These are phyloP conservation scores for Zalophus californianus DNA, from an alignment of 2,797 vertebrate genomes.

Conservation along the genomic window DNA sequence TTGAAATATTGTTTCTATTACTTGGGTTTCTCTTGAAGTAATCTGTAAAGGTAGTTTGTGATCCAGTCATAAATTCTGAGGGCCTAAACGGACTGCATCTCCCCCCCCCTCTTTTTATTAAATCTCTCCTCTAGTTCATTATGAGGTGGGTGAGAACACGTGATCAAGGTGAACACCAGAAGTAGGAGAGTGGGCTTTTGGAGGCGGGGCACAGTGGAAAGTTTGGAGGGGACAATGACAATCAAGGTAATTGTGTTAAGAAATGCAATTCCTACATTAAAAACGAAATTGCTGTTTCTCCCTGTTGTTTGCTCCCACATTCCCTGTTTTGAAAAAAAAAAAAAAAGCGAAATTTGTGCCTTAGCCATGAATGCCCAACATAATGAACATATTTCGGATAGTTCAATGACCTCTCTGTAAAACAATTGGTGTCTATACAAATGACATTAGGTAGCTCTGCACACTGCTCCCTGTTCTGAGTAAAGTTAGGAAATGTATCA, in stretches of 20 bases:
- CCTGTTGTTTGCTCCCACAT: neutral
- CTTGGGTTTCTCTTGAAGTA: neutral
- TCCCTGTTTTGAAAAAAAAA: conserved; percentile 31
- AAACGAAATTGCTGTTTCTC: neutral
- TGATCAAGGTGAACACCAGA: neutral
- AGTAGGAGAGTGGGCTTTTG: neutral
- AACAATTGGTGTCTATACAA: conserved; percentile 58
- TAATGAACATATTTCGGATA: conserved; percentile 12
- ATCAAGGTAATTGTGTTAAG: neutral
- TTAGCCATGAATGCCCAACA: neutral
- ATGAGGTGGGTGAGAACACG: neutral
- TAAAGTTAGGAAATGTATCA: neutral
- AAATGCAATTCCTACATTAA: neutral
- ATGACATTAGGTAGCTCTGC: conserved; percentile 14
- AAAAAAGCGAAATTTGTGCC: neutral
- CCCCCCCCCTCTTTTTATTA: too few species aligned
- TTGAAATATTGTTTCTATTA: conserved; percentile 24
- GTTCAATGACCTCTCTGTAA: neutral
- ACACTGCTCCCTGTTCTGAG: neutral
- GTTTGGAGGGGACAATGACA: too few species aligned
- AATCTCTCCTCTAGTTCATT: neutral
- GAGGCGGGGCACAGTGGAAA: neutral
- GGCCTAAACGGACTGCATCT: neutral
- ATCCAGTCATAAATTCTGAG: neutral
- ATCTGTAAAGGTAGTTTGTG: neutral